phyloP scores from a whole-genome alignment of 2,797 vertebrate species.

The Octomys mimax region DNA sequence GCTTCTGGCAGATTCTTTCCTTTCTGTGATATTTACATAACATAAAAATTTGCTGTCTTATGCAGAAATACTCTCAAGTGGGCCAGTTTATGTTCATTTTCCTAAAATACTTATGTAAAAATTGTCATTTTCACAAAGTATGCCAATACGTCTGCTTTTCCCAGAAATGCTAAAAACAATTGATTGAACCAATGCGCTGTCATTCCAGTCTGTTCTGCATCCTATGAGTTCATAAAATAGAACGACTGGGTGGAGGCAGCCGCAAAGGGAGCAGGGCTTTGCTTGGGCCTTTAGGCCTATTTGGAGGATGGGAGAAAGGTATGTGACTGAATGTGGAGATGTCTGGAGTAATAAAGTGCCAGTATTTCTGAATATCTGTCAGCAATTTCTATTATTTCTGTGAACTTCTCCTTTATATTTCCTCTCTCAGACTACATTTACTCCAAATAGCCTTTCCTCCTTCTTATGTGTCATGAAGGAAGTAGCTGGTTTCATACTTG shows the following conservation, averaged over 20 bases:
- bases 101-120: constrained; percentile 83
- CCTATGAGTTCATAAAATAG: constrained; percentile 74
- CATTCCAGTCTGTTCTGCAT: constrained; percentile 56
- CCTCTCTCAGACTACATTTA: neutral
- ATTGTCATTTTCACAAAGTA: constrained; percentile 84
- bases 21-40: constrained; percentile 84
- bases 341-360: constrained; percentile 34
- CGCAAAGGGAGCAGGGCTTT: neutral
- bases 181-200: constrained; percentile 74
- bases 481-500: constrained; percentile 65
- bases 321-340: neutral
- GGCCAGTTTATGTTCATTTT: constrained; percentile 83
- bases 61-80: constrained; percentile 84
- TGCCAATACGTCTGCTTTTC: constrained; percentile 77
- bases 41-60: constrained; percentile 86
- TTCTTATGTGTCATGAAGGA: neutral
- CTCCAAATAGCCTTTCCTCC: neutral
- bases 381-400: constrained; percentile 42
- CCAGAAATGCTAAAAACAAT: constrained; percentile 81
- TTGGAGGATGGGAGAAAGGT: neutral
- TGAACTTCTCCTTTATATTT: neutral
- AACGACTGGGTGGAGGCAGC: constrained; percentile 44
- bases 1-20: constrained; percentile 84
- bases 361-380: neutral
- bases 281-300: neutral